Evolutionary conservation across 2,888 invertebrate species (phyloP), one percentile per base, ranked within the genome.

Genomic region (Drosophila siamana): DNA sequence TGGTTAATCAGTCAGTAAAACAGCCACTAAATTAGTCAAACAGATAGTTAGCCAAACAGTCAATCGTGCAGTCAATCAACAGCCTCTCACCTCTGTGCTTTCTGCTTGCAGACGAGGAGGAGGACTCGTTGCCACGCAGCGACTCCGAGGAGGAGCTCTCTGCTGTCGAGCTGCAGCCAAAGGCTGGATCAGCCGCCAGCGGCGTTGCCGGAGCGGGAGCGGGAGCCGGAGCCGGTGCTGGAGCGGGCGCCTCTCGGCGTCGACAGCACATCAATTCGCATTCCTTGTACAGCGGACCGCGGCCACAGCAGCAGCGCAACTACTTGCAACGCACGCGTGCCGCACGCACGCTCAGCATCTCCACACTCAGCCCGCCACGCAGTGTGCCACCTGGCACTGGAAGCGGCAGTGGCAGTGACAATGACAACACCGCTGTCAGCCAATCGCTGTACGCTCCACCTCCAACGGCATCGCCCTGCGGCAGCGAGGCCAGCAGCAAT

Each of bases 121-220:
- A 88, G 38, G 86, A 85, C 50, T 90, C 90, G 57, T 76, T 90
- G 78, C 86, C 91, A 55, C 90, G 87, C 75, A 89, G 86, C 77
- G 91, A 91, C 72, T 90, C 90, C 69, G 91, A 92, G 78, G 91
- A 89, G 81, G 91, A 92, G 78, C 75, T 89, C 63, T 79, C 89
- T 43, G 81, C 89, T 54, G 88, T 90, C 63, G 90, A 90, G 71
- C 79, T 87, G 26, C 89, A 81, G 74, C 71, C 80, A 6, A 62
- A 62, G 30, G 30, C 51, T 22, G 46, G 36, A n/a, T 7, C 51
- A 11, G 19, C 48, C 16, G 54, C 33, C 26, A 40, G 52, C n/a
- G 52, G 52, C n/a, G 26, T 11, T 57, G 59, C 33, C 33, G 33
- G 28, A 43, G 22, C 52, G 24, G 52, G 38, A 22, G 44, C 47